Conservation (phyloP, 2,888 invertebrate genomes). For the Gastrophysa polygoni region DNA sequence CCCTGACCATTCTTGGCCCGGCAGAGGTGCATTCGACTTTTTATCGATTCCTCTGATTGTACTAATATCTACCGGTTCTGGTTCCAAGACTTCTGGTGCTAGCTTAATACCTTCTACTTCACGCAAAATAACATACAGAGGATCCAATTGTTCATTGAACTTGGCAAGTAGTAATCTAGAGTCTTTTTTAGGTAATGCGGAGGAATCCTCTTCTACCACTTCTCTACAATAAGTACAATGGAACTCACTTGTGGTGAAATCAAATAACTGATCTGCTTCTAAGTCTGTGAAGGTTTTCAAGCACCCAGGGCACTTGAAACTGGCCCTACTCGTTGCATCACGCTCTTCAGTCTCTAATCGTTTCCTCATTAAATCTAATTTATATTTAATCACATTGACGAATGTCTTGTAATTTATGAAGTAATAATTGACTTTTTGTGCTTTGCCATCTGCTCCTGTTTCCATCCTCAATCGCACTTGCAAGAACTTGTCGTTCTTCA, state of each 20-base stretch:
- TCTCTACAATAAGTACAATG: slow-evolving; percentile 89
- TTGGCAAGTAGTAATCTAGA: slow-evolving; percentile 87
- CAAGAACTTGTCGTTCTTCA: slow-evolving; percentile 92
- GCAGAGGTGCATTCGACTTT: slow-evolving; percentile 51
- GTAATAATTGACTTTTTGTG: slow-evolving; percentile 95
- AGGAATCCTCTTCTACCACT: slow-evolving; percentile 93
- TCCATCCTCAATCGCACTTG: slow-evolving; percentile 93
- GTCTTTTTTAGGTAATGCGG: slow-evolving; percentile 91
- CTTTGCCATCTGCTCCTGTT: slow-evolving; percentile 92
- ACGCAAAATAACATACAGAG: slow-evolving; percentile 85
- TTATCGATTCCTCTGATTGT: slow-evolving; percentile 73
- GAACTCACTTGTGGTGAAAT: slow-evolving; percentile 83
- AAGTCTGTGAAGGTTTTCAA: slow-evolving; percentile 94
- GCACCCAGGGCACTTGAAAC: slow-evolving; percentile 92
- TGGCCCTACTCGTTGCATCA: slow-evolving; percentile 92
- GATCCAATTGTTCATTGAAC: slow-evolving; percentile 93
- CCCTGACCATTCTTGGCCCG: slow-evolving; percentile 85
- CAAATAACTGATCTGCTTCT: slow-evolving; percentile 90
- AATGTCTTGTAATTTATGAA: slow-evolving; percentile 97
- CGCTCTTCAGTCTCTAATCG: slow-evolving; percentile 95
- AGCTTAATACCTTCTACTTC: slow-evolving; percentile 93
- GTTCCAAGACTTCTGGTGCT: slow-evolving; percentile 91
- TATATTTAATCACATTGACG: slow-evolving; percentile 97
- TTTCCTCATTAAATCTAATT: slow-evolving; percentile 93
- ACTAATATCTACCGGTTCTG: slow-evolving; percentile 90